Evolutionary conservation across 2,888 invertebrate species (phyloP), one percentile per base, ranked within the genome.

Genomic region (Dicyrtomina minuta): DNA sequence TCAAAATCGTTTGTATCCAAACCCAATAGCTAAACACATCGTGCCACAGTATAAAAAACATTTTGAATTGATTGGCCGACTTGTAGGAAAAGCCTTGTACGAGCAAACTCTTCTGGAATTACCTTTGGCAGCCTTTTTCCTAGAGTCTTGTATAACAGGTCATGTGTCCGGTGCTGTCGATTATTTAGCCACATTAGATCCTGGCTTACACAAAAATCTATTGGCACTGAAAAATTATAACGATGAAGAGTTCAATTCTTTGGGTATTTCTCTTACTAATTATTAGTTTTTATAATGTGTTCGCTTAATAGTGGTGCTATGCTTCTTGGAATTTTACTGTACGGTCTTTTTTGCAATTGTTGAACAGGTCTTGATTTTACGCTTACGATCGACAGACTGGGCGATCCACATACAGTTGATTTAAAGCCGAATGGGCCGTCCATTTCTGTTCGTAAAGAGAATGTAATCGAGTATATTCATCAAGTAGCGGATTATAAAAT

Each of bases 401-500:
- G 96, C 0, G 92, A 94, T 81, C 91, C 92, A 62, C 87, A 89
- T 83, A 89, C 90, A 79, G 90, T 93, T 70, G 97, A 98, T 80
- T 83, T 99, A 70, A 96, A 96, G 82, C 90, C 92, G 0, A 90
- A 91, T 70, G 99, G 98, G 1, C 85, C 89, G 59, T 91, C 93
- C 80, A 94, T 95, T 80, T 88, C 91, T 12, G 98, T 99, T 0
- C 95, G 92, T 12, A 89, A 90, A 75, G 88, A 89, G 77, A 99
- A 99, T 85, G 88, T 94, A 72, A 92, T 96, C 81, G 96, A 98
- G 82, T 99, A 98, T 82, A 92, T 99, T 77, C 96, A 97, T 82
- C 84, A 94, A 75, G 90, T 98, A 84, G 96, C 97, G 0, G 95
- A 98, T 84, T 95, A 93, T 81, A 96, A 96, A 83, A 85, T 98